Evolutionary conservation across 2,888 invertebrate genomes (phyloP).

Genomic region (Pomacea canaliculata): DNA sequence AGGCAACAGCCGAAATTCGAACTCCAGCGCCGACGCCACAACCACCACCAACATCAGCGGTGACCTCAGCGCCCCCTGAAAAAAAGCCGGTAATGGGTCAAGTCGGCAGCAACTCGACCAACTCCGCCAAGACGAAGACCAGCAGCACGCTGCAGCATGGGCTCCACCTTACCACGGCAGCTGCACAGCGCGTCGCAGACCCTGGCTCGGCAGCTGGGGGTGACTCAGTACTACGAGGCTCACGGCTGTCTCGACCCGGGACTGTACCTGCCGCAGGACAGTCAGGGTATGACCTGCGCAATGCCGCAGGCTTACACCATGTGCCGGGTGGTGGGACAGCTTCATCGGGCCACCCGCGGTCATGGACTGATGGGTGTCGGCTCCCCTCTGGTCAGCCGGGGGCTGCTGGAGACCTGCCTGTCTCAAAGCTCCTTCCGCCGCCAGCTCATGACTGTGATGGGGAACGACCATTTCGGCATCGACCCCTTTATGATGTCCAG

Average conservation of each 20-base stretch:
- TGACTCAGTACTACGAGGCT: constrained; percentile 17
- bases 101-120: no score
- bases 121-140: no score
- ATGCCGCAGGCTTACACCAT: not conserved
- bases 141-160: no score
- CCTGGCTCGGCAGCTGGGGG: constrained; percentile 11
- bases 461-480: not conserved
- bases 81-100: rapidly evolving
- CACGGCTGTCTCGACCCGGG: constrained; percentile 18
- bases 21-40: no score
- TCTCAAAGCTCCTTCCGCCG: not conserved
- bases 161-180: not conserved
- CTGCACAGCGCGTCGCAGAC: not conserved
- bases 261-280: not conserved
- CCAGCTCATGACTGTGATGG: not conserved
- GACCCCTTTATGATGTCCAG: not conserved
- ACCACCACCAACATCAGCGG: no score
- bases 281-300: not conserved
- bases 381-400: not conserved
- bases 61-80: no score
- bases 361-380: not conserved
- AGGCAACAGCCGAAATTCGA: no score
- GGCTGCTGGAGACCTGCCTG: constrained; percentile 8
- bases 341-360: not conserved
- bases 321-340: constrained; percentile 1